Percentiles rank a stretch among this genome's conserved stretches.
Conservation (phyloP, 2,797 vertebrate genomes). For the Fringilla coelebs region DNA sequence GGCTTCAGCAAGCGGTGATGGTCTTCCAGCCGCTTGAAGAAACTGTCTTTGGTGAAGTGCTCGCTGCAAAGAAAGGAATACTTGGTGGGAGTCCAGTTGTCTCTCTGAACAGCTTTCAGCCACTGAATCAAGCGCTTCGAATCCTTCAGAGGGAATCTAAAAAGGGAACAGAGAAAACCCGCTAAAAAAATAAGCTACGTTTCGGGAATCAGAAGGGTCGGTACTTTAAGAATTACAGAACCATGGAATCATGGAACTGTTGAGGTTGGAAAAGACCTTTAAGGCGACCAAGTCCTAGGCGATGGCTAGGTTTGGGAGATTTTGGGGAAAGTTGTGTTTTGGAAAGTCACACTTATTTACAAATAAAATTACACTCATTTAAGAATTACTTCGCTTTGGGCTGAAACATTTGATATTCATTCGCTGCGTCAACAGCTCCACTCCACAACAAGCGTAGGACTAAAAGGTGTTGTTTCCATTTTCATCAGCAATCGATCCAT, state of each 20-base stretch:
- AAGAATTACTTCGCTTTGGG: neutral
- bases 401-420: rapidly evolving
- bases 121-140: conserved; percentile 79
- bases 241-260: neutral
- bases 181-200: rapidly evolving
- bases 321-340: neutral
- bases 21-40: conserved; percentile 78
- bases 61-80: conserved; percentile 84
- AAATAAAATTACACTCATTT: neutral
- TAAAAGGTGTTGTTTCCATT: neutral
- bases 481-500: neutral
- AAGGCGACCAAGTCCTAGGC: neutral
- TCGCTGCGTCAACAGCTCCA: neutral
- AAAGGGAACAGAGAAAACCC: neutral
- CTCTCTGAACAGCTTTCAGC: conserved; percentile 79
- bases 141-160: conserved; percentile 81
- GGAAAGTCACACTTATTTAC: rapidly evolving
- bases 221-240: neutral
- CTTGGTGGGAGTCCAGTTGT: conserved; percentile 83
- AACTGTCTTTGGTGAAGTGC: conserved; percentile 84
- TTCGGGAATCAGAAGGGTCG: neutral
- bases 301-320: neutral
- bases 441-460: neutral
- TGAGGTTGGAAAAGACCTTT: neutral
- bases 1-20: conserved; percentile 78